phyloP scores from a whole-genome alignment of 2,888 invertebrate species.

The Aromia moschata region DNA sequence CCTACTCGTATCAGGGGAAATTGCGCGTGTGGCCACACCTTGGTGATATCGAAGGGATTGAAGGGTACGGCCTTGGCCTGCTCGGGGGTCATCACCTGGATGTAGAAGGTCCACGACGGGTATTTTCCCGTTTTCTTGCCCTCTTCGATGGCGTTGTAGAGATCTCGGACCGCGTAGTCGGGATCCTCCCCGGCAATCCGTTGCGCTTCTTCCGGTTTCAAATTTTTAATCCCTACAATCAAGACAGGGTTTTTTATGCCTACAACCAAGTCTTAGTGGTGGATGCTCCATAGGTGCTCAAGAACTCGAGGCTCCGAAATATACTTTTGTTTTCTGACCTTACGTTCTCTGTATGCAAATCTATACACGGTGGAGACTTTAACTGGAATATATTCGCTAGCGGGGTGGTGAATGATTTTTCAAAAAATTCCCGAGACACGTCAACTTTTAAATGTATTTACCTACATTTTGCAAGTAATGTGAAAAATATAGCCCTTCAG shows the following conservation, averaged over 20 bases:
- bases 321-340: too few relatives aligned
- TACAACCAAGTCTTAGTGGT: too few relatives aligned
- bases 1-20: constrained; percentile 88
- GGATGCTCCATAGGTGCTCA: too few relatives aligned
- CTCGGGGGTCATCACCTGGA: constrained; percentile 84
- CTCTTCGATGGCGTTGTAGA: constrained; percentile 84
- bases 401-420: too few relatives aligned
- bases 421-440: too few relatives aligned
- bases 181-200: constrained; percentile 79
- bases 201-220: constrained; percentile 72
- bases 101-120: constrained; percentile 81
- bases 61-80: constrained; percentile 81
- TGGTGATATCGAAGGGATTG: constrained; percentile 85
- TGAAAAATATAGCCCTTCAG: too few relatives aligned
- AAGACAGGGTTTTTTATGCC: constrained; percentile 11
- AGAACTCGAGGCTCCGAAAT: too few relatives aligned
- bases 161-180: constrained; percentile 85
- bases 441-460: too few relatives aligned
- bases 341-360: too few relatives aligned
- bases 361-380: too few relatives aligned
- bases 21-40: constrained; percentile 83
- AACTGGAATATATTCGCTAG: too few relatives aligned
- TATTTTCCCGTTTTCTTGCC: constrained; percentile 62
- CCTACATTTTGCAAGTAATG: too few relatives aligned
- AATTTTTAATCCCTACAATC: constrained; percentile 71